A percentile compares a stretch with the other conserved stretches of the same genome.
Evolutionary conservation across 2,888 invertebrate genomes (phyloP).

Genomic region (Drosophila suboccidentalis): DNA sequence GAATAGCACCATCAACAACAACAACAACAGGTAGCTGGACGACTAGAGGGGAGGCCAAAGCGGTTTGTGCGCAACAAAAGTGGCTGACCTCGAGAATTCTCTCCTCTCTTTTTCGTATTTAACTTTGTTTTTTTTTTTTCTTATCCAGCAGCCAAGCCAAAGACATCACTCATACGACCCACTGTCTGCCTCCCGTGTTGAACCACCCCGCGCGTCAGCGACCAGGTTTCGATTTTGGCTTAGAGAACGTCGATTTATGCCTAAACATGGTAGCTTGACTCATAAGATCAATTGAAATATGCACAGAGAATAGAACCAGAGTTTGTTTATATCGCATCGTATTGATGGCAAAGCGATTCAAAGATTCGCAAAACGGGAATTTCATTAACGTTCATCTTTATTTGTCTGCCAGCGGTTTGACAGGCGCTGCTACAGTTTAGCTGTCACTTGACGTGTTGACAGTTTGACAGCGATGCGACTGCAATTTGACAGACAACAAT

Average conservation of each 20-base stretch:
- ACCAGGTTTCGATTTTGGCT: constrained; percentile 45
- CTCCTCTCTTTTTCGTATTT: constrained; percentile 26
- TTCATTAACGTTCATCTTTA: constrained; percentile 28
- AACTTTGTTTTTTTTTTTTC: constrained; percentile 14
- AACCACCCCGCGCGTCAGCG: constrained; percentile 13
- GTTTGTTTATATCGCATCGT: constrained; percentile 19
- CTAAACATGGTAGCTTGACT: constrained; percentile 70
- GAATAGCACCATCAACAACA: constrained; percentile 52
- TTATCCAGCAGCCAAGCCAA: constrained; percentile 24
- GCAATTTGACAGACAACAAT: constrained; percentile 1
- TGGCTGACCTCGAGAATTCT: constrained; percentile 77
- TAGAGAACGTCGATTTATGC: constrained; percentile 54
- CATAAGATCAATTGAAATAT: constrained; percentile 46
- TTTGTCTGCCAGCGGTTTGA: constrained; percentile 34
- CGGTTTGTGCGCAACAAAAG: constrained; percentile 53
- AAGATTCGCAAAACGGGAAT: constrained; percentile 18
- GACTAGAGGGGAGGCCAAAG: constrained; percentile 28
- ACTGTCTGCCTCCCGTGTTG: constrained; percentile 27
- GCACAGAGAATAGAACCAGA: constrained; percentile 29
- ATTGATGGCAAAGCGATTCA: constrained; percentile 16
- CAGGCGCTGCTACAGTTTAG: constrained; percentile 31
- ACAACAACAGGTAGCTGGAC: constrained; percentile 38
- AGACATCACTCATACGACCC: constrained; percentile 72
- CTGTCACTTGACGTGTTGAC: constrained; percentile 24
- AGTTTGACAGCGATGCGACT: constrained; percentile 19